Conservation (phyloP, 2,888 invertebrate genomes). For the Atethmia centrago region DNA sequence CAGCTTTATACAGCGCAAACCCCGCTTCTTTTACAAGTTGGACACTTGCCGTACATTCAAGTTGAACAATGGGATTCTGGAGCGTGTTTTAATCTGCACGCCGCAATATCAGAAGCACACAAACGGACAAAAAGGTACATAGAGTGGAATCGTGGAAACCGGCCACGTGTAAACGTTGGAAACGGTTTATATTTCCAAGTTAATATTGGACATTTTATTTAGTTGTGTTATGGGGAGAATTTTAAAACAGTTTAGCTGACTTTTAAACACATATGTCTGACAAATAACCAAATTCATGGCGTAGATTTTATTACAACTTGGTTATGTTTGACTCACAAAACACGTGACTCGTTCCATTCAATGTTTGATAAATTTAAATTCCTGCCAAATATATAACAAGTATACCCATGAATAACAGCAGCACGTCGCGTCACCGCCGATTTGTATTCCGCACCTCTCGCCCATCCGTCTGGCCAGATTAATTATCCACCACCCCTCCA, state of each 20-base stretch:
- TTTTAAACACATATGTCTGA: neutral
- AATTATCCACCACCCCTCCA: slow-evolving; percentile 86
- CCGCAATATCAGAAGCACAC: slow-evolving; percentile 53
- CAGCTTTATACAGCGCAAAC: slow-evolving; percentile 12
- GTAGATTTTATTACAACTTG: too few species aligned
- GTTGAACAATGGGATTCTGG: slow-evolving; percentile 56
- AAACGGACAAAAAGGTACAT: slow-evolving; percentile 41
- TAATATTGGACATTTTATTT: slow-evolving; percentile 21
- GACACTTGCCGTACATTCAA: slow-evolving; percentile 56
- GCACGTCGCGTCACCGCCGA: slow-evolving; percentile 73
- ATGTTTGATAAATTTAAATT: slow-evolving; percentile 53
- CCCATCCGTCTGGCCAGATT: slow-evolving; percentile 88
- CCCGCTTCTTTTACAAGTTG: slow-evolving; percentile 26
- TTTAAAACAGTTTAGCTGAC: neutral
- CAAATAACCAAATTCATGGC: neutral
- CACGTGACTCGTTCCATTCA: neutral
- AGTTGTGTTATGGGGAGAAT: neutral
- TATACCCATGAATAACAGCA: slow-evolving; percentile 66
- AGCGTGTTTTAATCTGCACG: slow-evolving; percentile 58
- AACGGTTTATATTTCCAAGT: slow-evolving; percentile 23
- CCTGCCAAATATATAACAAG: slow-evolving; percentile 57
- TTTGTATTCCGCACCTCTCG: slow-evolving; percentile 86
- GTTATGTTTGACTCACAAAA: neutral
- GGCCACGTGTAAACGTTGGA: slow-evolving; percentile 29
- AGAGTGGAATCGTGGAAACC: slow-evolving; percentile 37